Base-by-base conservation (phyloP, 53 echinoderm and acorn worm species). In the Holothuria scabra region DNA sequence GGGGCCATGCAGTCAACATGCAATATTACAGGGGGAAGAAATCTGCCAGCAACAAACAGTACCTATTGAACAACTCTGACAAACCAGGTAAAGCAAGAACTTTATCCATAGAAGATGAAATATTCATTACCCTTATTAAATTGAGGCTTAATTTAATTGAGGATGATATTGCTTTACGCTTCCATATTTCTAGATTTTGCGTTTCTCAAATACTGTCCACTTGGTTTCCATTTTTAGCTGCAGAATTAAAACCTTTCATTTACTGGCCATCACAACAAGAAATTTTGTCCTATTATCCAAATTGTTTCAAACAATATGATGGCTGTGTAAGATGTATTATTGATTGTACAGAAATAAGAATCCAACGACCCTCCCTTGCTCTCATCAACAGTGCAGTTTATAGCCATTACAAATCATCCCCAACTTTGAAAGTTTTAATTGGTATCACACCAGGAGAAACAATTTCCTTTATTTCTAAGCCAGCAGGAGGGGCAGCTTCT, bases 261-360 rank as follows among this genome's bases (percentile, higher is more conserved):
- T 11, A 89, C 38, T 92, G 92, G 92, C 92, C 92, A 13, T 67
- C 37, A 23, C 32, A 83, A 68, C 86, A 92, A 48, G 83, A 84
- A 48, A 85, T 84, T 23, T 59, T 30, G 0, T 81, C 66, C 12
- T 89, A 89, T 61, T 92, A 89, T 56, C 86, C 92, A 29, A 23
- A 55, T 14, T 92, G 92, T 63, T 92, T 92, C 44, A 66, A 89
- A 13, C 82, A 72, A 32, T 88, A 83, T 69, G 70, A 80, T 28
- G 89, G 92, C 26, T 58, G 59, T 66, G 89, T 92, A 28, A 23
- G 86, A 41, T 88, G 85, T 52, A 92, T 89, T 35, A 92, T 89
- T 58, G 92, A 89, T 69, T 92, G 92, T 75, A 92, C 86, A 9
- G 92, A 92, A 57, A 76, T 89, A 4, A 83, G 82, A 49, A 89